These are phyloP conservation scores for Lasaia peninsularis DNA, from an alignment of 1,140 invertebrate species.

Conservation along the genomic window DNA sequence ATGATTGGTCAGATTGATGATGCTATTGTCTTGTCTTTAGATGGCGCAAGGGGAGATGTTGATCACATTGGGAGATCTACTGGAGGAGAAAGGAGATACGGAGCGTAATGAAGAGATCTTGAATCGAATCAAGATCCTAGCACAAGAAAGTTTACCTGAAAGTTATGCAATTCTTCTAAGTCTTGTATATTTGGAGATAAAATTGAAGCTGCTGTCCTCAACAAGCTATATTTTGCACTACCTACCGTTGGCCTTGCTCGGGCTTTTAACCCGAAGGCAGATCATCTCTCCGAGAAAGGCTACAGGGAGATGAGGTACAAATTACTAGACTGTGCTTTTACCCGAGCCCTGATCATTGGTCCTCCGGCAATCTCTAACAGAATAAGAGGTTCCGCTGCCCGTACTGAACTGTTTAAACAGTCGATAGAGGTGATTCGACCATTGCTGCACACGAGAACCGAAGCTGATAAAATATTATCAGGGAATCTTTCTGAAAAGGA, in stretches of 20 bases:
- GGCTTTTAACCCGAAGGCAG: not conserved
- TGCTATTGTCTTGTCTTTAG: not conserved
- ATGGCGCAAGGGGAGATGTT: not conserved
- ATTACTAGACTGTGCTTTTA: not conserved
- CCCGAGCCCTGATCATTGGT: not conserved
- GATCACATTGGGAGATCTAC: not conserved
- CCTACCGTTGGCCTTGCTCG: not conserved
- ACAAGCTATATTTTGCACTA: not conserved
- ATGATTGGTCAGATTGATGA: no score
- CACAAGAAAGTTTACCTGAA: not conserved
- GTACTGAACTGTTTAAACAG: not conserved
- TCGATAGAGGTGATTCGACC: not conserved
- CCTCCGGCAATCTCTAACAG: not conserved
- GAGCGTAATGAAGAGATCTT: not conserved
- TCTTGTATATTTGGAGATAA: not conserved
- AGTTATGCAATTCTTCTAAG: not conserved
- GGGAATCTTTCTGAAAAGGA: not conserved
- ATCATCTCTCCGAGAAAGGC: not conserved
- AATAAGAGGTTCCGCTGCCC: not conserved
- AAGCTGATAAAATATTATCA: not conserved
- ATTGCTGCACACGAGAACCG: not conserved
- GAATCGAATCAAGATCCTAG: not conserved
- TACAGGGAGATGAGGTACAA: not conserved
- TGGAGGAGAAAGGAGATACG: not conserved
- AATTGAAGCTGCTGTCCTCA: not conserved